Conservation (phyloP, 2,113 vertebrate genomes). For the Onychostruthus taczanowskii region DNA sequence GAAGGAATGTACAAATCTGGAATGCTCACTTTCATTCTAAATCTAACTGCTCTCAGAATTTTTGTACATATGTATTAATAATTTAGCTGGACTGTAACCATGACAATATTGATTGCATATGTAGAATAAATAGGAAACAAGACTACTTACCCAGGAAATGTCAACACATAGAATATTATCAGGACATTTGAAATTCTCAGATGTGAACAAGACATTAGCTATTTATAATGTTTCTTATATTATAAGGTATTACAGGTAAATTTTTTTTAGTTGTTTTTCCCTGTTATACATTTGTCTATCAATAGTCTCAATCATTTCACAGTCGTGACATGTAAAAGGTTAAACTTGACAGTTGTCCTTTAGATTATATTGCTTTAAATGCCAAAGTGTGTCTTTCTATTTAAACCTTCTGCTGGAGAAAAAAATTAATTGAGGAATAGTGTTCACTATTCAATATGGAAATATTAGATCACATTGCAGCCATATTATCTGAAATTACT, state of each 20-base stretch:
- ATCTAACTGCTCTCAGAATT: background rate
- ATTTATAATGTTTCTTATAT: background rate
- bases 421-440: background rate
- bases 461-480: background rate
- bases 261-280: background rate
- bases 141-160: background rate
- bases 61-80: background rate
- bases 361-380: slow-evolving; percentile 30
- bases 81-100: slow-evolving; percentile 19
- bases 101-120: slow-evolving; percentile 34
- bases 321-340: background rate
- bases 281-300: background rate
- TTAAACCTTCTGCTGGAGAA: slow-evolving; percentile 1
- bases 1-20: background rate
- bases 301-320: background rate
- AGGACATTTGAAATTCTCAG: background rate
- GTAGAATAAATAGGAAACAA: slow-evolving; percentile 4
- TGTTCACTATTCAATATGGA: background rate
- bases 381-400: background rate
- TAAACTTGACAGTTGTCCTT: background rate
- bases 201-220: background rate
- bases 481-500: background rate
- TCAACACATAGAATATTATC: background rate
- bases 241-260: background rate
- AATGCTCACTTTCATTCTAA: background rate